Percentiles rank a stretch among this genome's conserved stretches.
Evolutionary conservation across 2,888 invertebrate genomes (phyloP).

Genomic region (Allolobophora icterica): DNA sequence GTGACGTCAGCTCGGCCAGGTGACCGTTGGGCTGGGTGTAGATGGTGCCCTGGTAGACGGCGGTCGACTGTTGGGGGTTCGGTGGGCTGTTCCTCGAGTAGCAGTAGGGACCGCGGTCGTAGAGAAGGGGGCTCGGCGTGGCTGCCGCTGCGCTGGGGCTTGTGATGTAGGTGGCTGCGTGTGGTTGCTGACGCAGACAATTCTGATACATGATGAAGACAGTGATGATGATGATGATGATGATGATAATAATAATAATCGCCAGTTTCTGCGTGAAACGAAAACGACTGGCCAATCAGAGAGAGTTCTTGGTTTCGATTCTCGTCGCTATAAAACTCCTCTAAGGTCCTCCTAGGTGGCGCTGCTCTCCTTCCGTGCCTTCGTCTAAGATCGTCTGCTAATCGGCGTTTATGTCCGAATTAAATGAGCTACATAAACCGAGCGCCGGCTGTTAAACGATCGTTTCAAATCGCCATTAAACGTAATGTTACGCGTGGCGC

Average conservation of each 20-base stretch:
- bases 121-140: neutral
- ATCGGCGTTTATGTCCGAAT: neutral
- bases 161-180: neutral
- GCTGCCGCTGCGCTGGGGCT: neutral
- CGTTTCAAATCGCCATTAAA: neutral
- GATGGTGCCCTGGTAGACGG: slow-evolving; percentile 2
- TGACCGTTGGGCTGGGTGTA: neutral
- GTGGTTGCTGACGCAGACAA: neutral
- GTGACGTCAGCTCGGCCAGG: neutral
- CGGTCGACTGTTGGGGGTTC: neutral
- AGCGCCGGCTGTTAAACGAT: neutral
- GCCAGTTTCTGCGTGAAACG: too few species aligned
- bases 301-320: neutral
- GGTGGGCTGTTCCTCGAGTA: neutral
- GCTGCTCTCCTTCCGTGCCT: neutral
- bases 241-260: neutral
- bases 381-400: neutral
- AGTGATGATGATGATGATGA: too few species aligned
- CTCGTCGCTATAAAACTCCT: neutral
- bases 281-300: too few species aligned
- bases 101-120: neutral
- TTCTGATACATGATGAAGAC: neutral
- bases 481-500: neutral
- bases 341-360: neutral
- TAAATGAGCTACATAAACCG: neutral